phyloP scores from a whole-genome alignment of 1,140 invertebrate species.

The Cherax destructor region DNA sequence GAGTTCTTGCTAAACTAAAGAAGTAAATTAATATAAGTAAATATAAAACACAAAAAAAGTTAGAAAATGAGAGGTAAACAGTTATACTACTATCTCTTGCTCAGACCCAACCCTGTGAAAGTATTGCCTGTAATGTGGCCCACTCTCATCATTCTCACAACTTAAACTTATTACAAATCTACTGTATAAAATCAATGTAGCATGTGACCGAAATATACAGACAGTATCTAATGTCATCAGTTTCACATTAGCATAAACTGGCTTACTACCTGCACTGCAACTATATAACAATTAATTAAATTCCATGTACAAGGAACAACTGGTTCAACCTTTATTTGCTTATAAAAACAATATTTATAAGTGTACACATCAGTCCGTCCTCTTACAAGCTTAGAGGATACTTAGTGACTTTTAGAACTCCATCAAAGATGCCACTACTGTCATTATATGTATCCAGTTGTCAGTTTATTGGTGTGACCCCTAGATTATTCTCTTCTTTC shows the following conservation, averaged over 20 bases:
- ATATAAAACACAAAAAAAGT: not conserved
- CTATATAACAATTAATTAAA: constrained; percentile 69
- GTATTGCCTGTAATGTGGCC: constrained; percentile 31
- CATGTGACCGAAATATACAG: constrained; percentile 64
- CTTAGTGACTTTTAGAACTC: constrained; percentile 42
- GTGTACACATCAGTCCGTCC: constrained; percentile 60
- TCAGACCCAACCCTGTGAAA: constrained; percentile 36
- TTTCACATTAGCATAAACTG: constrained; percentile 63
- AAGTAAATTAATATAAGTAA: not conserved
- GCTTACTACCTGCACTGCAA: constrained; percentile 66
- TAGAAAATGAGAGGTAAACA: not conserved
- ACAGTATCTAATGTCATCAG: constrained; percentile 60
- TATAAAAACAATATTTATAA: constrained; percentile 70
- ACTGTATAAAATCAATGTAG: constrained; percentile 64
- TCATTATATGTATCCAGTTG: constrained; percentile 39
- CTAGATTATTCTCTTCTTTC: constrained; percentile 28
- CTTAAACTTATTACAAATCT: constrained; percentile 65
- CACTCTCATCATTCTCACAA: constrained; percentile 41
- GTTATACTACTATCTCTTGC: constrained; percentile 11
- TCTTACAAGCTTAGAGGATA: constrained; percentile 41
- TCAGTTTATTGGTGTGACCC: constrained; percentile 42
- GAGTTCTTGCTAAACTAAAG: constrained; percentile 20
- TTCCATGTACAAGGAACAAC: constrained; percentile 69
- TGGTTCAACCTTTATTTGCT: constrained; percentile 66
- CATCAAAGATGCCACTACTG: constrained; percentile 11